Base-by-base conservation (phyloP, 2,797 vertebrate genomes). In the Synanceia verrucosa region DNA sequence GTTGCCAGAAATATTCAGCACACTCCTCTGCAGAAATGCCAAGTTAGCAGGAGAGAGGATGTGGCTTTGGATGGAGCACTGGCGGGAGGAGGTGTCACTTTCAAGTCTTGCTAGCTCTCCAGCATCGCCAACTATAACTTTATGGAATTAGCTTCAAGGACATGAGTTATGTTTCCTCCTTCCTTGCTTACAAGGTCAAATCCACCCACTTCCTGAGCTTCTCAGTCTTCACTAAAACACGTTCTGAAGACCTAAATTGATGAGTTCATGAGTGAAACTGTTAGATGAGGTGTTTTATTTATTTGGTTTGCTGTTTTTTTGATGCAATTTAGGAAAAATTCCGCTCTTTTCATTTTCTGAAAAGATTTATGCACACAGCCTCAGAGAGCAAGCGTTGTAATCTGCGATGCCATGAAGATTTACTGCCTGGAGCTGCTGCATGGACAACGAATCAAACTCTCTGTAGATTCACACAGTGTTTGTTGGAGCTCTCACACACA, bases 371-470 rank as follows among this genome's bases (percentile, higher is more conserved):
- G 72, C 77, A 68, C 65, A 46, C 63, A 71, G 74, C 61, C 78
- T 53, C 1, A 41, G 71, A 81, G 79, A 82, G 69, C 65, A 71
- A 16, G 52, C 67, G 13, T 70, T 71, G 53, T 86, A 88, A 85
- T 89, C 81, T 84, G 70, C 74, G 73, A 84, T 86, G 82, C 79
- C 82, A 82, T 85, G 76, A 67, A 81, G 85, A 91, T 91, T 82
- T 83, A 89, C 73, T 77, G 77, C 84, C 79, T 50, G 66, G 58
- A 81, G 78, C 76, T 48, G 70, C 83, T 10, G 72, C 72, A 33
- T 12, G 79, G 84, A 88, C 82, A 68, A 76, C 47, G 9, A 76
- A 59, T 82, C 73, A 60, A 75, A 70, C 39, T 21, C 37, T 67
- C 70, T 69, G 60, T 73, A 64, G 62, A 77, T 72, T 76, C 55